phyloP scores from a whole-genome alignment of 1,140 invertebrate genomes.

The Oreohelix idahoensis region DNA sequence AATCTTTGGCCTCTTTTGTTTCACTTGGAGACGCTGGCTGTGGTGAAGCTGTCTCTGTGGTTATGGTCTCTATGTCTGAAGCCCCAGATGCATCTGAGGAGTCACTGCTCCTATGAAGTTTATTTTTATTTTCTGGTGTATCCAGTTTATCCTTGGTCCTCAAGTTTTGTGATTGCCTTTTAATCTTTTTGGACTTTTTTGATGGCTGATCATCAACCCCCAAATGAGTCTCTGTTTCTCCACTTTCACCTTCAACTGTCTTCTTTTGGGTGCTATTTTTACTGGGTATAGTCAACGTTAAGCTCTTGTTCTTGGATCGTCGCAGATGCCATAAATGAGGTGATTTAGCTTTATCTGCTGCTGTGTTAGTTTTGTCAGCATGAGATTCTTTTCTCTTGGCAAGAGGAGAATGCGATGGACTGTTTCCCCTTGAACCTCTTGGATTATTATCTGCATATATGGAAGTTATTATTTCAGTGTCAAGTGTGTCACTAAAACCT shows the following conservation, averaged over 20 bases:
- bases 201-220: not conserved
- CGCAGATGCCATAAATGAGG: slow-evolving; percentile 32
- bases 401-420: not conserved
- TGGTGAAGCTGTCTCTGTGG: not conserved
- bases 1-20: not conserved
- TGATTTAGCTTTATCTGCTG: not conserved
- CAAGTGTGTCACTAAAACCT: not conserved
- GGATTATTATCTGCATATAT: not conserved
- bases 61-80: slow-evolving; percentile 28
- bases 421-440: not conserved
- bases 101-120: slow-evolving; percentile 18
- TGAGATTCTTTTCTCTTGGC: slow-evolving; percentile 9
- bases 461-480: slow-evolving; percentile 5
- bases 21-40: not conserved
- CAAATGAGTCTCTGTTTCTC: not conserved
- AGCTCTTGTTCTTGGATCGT: slow-evolving; percentile 23
- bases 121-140: not conserved
- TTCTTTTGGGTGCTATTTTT: not conserved
- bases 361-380: not conserved
- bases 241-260: not conserved
- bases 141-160: not conserved
- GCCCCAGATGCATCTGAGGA: slow-evolving; percentile 28
- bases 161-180: not conserved
- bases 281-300: slow-evolving; percentile 27
- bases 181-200: not conserved